A percentile compares a stretch with the other conserved stretches of the same genome.
These are phyloP conservation scores for Acheta domesticus DNA, from an alignment of 2,888 invertebrate genomes.

Conservation along the genomic window DNA sequence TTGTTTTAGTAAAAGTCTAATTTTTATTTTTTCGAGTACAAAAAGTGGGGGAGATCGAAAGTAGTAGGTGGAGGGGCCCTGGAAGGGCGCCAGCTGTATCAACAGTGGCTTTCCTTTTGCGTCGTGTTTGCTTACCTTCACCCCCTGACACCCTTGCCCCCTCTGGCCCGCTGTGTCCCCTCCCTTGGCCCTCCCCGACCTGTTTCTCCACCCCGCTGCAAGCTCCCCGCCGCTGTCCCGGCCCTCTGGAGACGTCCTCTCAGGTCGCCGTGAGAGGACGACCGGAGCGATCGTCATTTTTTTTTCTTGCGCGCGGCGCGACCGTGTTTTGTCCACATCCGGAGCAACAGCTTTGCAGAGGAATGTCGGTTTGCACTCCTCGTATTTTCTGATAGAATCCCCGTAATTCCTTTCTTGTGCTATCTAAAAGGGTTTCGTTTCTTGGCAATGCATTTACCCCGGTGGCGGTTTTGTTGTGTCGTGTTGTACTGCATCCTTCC, in stretches of 20 bases:
- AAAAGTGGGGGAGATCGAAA: constrained; percentile 18
- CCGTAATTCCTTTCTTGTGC: no score
- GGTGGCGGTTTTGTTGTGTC: no score
- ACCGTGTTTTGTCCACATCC: neutral
- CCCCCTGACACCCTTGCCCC: constrained; percentile 7
- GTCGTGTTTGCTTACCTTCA: constrained; percentile 19
- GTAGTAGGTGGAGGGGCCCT: neutral
- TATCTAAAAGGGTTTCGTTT: no score
- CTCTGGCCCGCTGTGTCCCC: neutral
- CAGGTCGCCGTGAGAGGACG: constrained; percentile 18
- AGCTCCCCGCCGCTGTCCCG: no score
- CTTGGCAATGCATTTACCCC: no score
- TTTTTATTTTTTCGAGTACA: constrained; percentile 27
- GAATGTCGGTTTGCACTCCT: neutral
- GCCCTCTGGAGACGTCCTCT: neutral
- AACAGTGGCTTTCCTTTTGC: constrained; percentile 31
- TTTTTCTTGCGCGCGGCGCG: neutral
- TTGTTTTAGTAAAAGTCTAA: constrained; percentile 30
- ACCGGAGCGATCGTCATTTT: neutral
- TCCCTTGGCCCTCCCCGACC: neutral
- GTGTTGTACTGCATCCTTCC: no score
- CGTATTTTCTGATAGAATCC: neutral
- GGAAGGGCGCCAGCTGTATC: constrained; percentile 36
- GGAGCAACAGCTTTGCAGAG: neutral
- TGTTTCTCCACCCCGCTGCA: neutral